Percentiles rank a stretch among this genome's conserved stretches.
Evolutionary conservation across 2,113 vertebrate species (phyloP).

Genomic region (Eptatretus burgeri): DNA sequence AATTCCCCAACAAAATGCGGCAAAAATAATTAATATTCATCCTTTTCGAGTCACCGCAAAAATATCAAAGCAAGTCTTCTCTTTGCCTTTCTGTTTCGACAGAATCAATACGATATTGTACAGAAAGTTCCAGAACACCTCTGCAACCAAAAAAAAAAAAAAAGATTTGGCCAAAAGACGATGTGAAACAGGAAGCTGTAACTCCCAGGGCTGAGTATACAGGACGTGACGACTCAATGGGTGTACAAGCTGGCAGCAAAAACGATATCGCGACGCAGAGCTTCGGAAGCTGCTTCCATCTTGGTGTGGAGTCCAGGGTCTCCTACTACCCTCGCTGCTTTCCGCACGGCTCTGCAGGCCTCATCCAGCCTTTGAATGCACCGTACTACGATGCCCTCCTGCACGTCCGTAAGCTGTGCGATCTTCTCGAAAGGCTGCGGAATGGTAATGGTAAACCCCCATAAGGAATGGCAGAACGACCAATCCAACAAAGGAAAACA

Average conservation of each 20-base stretch:
- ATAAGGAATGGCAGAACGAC: no score
- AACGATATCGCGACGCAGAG: conserved; percentile 58
- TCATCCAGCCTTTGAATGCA: conserved; percentile 66
- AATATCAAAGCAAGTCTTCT: conserved; percentile 3
- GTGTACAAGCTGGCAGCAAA: conserved; percentile 69
- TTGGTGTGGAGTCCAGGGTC: conserved; percentile 55
- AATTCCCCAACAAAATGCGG: no score
- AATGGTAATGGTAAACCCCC: no score
- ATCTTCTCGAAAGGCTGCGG: conserved; percentile 46
- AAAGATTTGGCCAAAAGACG: neutral
- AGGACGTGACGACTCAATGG: conserved; percentile 20
- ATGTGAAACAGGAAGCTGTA: neutral
- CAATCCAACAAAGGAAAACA: no score
- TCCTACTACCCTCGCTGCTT: conserved; percentile 45
- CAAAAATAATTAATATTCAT: neutral
- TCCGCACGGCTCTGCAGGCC: conserved; percentile 47
- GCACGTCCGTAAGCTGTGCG: conserved; percentile 43
- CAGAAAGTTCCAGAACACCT: neutral
- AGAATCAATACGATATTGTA: neutral
- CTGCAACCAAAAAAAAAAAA: no score
- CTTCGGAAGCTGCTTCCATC: conserved; percentile 48
- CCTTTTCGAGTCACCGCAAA: conserved; percentile 8
- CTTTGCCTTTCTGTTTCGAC: neutral
- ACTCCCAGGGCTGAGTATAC: no score
- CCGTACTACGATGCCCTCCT: conserved; percentile 58